phyloP scores from a whole-genome alignment of 2,888 invertebrate genomes.

The Thecocarcelia acutangulata region DNA sequence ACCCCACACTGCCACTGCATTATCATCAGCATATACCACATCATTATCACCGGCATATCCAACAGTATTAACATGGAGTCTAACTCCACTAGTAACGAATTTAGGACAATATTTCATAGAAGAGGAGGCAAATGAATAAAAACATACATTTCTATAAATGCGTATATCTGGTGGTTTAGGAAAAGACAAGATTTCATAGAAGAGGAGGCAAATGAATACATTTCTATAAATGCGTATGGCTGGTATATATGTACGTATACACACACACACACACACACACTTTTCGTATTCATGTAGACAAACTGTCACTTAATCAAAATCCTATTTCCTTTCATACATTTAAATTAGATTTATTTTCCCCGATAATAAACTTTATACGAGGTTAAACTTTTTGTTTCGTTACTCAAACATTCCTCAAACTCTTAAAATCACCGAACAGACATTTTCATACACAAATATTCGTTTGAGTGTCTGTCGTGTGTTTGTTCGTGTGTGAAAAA shows the following conservation, averaged over 20 bases:
- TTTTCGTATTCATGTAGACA: conserved; percentile 38
- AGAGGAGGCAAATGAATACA: too few species aligned
- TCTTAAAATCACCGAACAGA: conserved; percentile 1
- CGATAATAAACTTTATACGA: conserved; percentile 60
- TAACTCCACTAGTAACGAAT: too few species aligned
- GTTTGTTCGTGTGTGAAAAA: not conserved
- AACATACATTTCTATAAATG: not conserved
- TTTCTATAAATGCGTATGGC: not conserved
- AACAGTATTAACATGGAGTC: conserved; percentile 37
- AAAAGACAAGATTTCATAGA: too few species aligned
- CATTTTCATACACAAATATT: not conserved
- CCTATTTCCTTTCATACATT: conserved; percentile 60
- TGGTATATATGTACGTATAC: not conserved
- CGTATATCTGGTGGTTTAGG: too few species aligned
- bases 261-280: not conserved
- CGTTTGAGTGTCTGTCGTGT: not conserved
- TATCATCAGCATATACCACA: too few species aligned
- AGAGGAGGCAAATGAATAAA: conserved; percentile 24
- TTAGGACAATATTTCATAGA: too few species aligned
- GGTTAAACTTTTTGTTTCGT: conserved; percentile 47
- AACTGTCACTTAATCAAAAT: conserved; percentile 66
- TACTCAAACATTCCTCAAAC: conserved; percentile 5
- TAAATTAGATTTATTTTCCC: conserved; percentile 62
- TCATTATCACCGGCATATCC: too few species aligned
- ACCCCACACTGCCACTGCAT: too few species aligned